Percentiles rank a stretch among this genome's conserved stretches.
These are phyloP conservation scores for Bradysia coprophila DNA, from an alignment of 1,140 invertebrate species.

Conservation along the genomic window DNA sequence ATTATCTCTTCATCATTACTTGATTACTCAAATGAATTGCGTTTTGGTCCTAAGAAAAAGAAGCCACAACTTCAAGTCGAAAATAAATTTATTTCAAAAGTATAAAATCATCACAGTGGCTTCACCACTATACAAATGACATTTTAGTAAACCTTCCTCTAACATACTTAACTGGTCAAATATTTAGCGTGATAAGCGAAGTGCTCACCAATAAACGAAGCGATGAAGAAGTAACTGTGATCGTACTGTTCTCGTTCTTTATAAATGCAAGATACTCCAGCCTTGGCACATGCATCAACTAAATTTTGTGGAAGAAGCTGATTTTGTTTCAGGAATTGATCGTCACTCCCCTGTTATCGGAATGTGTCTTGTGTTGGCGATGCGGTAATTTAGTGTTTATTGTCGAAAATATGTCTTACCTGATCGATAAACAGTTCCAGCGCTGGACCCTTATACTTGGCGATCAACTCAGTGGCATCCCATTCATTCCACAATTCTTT, in stretches of 20 bases:
- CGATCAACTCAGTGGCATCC: constrained; percentile 74
- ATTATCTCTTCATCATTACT: too few relatives aligned
- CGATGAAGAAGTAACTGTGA: constrained; percentile 91
- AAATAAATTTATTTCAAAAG: too few relatives aligned
- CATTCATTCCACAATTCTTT: constrained; percentile 58
- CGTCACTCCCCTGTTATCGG: constrained; percentile 52
- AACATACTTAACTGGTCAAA: too few relatives aligned
- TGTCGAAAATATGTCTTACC: too few relatives aligned
- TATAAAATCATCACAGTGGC: too few relatives aligned
- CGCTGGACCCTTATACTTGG: constrained; percentile 67
- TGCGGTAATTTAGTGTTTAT: constrained; percentile 2
- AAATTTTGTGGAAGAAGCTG: constrained; percentile 81
- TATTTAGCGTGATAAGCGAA: constrained; percentile 72
- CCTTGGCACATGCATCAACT: constrained; percentile 42
- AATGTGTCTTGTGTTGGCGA: constrained; percentile 4
- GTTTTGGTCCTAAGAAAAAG: too few relatives aligned
- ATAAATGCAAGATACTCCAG: constrained; percentile 49
- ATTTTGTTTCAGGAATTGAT: constrained; percentile 58
- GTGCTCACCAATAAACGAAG: constrained; percentile 87
- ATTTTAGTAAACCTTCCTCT: too few relatives aligned
- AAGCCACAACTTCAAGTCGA: too few relatives aligned
- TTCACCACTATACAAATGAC: too few relatives aligned
- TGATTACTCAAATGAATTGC: too few relatives aligned
- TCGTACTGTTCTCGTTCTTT: constrained; percentile 81
- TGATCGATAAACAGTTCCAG: constrained; percentile 81